These are phyloP conservation scores for Dunckerocampus dactyliophorus DNA, from an alignment of 2,113 vertebrate species.

Conservation along the genomic window DNA sequence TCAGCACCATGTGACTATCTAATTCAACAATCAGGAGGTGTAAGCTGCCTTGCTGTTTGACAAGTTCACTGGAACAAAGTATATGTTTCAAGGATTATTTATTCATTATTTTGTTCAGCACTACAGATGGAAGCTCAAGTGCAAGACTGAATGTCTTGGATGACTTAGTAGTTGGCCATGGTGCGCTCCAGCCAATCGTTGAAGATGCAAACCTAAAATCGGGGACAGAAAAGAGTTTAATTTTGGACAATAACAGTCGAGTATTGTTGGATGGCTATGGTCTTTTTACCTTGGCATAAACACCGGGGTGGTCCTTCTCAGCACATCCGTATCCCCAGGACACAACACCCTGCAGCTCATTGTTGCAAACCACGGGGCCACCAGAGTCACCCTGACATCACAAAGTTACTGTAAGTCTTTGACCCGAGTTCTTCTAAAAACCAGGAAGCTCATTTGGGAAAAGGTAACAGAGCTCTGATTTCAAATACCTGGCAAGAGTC, in stretches of 20 bases:
- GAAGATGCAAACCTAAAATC: slow-evolving; percentile 60
- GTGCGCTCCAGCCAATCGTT: slow-evolving; percentile 53
- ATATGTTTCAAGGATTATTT: slow-evolving; percentile 20
- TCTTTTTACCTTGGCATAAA: slow-evolving; percentile 74
- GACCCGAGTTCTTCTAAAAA: background rate
- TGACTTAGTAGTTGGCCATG: slow-evolving; percentile 58
- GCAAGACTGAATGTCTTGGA: slow-evolving; percentile 12
- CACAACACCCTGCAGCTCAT: slow-evolving; percentile 75
- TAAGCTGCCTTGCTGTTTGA: too few relatives aligned
- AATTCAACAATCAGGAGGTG: too few relatives aligned
- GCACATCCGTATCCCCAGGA: slow-evolving; percentile 79
- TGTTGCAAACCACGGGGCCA: slow-evolving; percentile 76
- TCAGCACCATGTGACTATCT: too few relatives aligned
- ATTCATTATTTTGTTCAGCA: slow-evolving; percentile 29
- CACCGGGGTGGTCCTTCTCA: slow-evolving; percentile 66
- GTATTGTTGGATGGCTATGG: background rate
- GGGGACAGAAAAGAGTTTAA: background rate
- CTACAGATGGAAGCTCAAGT: slow-evolving; percentile 20
- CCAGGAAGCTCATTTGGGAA: background rate
- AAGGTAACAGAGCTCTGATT: background rate
- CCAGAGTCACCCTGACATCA: slow-evolving; percentile 78
- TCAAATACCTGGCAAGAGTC: slow-evolving; percentile 79
- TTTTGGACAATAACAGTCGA: background rate
- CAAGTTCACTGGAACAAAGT: background rate
- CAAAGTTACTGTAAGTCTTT: background rate